phyloP scores from a whole-genome alignment of 2,797 vertebrate species.

The Melanotaenia nigrans region DNA sequence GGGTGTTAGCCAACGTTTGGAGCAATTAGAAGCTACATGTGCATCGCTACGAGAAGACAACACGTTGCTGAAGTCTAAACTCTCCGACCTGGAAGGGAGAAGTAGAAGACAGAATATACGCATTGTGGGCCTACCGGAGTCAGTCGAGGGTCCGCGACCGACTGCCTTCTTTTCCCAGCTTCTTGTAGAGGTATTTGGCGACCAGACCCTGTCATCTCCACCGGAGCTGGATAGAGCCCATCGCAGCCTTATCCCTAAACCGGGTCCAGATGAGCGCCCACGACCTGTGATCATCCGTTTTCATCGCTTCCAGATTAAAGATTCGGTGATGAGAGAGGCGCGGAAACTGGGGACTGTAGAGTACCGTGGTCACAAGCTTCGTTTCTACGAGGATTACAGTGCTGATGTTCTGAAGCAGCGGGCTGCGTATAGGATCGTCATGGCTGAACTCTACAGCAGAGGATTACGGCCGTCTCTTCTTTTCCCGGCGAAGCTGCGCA shows the following conservation, averaged over 20 bases:
- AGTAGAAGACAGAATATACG: neutral
- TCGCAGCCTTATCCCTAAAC: neutral
- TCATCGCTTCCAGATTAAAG: too few species aligned
- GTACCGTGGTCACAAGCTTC: neutral
- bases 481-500: conserved; percentile 2
- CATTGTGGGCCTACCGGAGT: neutral
- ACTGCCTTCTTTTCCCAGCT: neutral
- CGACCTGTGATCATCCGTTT: neutral
- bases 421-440: neutral
- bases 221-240: neutral
- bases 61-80: neutral
- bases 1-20: neutral
- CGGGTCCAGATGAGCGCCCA: too few species aligned
- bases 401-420: neutral
- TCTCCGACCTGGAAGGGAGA: neutral
- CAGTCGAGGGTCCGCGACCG: neutral
- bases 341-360: neutral
- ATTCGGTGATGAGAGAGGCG: too few species aligned
- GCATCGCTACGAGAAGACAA: neutral
- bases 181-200: neutral
- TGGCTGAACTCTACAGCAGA: neutral
- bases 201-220: neutral
- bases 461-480: neutral
- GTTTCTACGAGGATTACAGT: neutral
- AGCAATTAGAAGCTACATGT: neutral